Base-by-base conservation (phyloP, 2,888 invertebrate genomes). In the Tuberolachnus salignus region DNA sequence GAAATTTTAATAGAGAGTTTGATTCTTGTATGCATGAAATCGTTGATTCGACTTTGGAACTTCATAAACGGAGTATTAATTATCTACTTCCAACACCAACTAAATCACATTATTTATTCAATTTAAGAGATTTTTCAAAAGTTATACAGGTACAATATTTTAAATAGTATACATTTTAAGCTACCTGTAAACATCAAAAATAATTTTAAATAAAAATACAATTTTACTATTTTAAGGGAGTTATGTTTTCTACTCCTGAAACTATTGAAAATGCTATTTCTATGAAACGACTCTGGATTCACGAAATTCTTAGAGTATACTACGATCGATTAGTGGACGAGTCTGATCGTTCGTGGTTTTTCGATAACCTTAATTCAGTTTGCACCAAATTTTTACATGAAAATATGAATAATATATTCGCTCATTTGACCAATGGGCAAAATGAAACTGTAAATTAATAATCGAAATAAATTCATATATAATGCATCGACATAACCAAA, bases 61-160 rank as follows among this genome's bases (percentile, higher is more conserved):
- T 97, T 4, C 97, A 96, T 85, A 94, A 95, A 84, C 88, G 91
- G 83, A 94, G 95, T 75, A 89, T 92, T 72, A 83, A 88, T n/a
- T 92, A 92, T 86, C 88, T 98, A 80, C 86, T 97, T 67, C 97
- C 97, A 0, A 97, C 96, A 0, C 97, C 97, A 0, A 89, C 93
- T 0, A 97, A 97, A 85, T 95, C 94, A 0, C 97, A 97, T 86
- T 97, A 98, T 85, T 89, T 96, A 10, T 98, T 98, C 86, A 97
- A 97, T 86, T 88, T 98, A 82, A 89, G 97, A 83, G 97, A 98
- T 85, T 97, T 97, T 85, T 93, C 95, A 0, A 89, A 96, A 84
- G 97, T 98, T 14, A 93, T 98, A 83, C 90, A 93, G 87, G 92
- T 92, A 85, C 84, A 26, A 53, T 73, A 67, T 74, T 34, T 34